Base-by-base conservation (phyloP, 2,888 invertebrate genomes). In the Campoplex capitator region DNA sequence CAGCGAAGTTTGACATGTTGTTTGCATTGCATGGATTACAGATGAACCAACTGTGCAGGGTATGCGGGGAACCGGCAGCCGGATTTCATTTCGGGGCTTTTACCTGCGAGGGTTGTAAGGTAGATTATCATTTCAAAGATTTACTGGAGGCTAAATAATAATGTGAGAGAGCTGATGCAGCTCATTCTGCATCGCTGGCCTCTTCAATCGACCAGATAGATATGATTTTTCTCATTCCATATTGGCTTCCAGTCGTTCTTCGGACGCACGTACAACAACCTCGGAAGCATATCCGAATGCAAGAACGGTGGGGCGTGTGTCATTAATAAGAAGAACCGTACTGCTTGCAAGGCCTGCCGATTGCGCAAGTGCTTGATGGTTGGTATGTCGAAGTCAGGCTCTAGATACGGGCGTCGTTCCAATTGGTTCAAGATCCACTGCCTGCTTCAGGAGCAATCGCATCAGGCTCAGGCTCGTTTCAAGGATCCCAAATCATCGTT, bases 371-470 rank as follows among this genome's bases (percentile, higher is more conserved):
- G 98, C 91, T 95, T 98, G 16, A 94, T 97, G 89, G 98, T 98
- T 67, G 98, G 98, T 77, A 98, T 98, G 98, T 98, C 98, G 42
- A 98, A 98, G 94, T 97, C 97, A 75, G 98, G 98, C 9, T 98
- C 98, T 0, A 96, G 98, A 75, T 98, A 98, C 93, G 98, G 98
- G 0, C 95, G 98, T 38, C 96, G 98, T 76, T 98, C 98, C 65
- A 98, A 98, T 95, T 98, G 98, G 98, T 98, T 98, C 95, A 98
- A 98, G 95, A 98, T 98, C 90, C 98, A 98, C 94, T 96, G 95
- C 90, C 94, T 96, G 7, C 95, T 96, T 2, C 96, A 96, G 89
- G 96, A 96, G 87, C 96, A 95, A 65, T 91, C 93, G 16, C 94
- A 94, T 56, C 94, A 94, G 88, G 92, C 91, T 23, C 91, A 91